Evolutionary conservation across 2,113 vertebrate genomes (phyloP).

Genomic region (Aramus guarauna): DNA sequence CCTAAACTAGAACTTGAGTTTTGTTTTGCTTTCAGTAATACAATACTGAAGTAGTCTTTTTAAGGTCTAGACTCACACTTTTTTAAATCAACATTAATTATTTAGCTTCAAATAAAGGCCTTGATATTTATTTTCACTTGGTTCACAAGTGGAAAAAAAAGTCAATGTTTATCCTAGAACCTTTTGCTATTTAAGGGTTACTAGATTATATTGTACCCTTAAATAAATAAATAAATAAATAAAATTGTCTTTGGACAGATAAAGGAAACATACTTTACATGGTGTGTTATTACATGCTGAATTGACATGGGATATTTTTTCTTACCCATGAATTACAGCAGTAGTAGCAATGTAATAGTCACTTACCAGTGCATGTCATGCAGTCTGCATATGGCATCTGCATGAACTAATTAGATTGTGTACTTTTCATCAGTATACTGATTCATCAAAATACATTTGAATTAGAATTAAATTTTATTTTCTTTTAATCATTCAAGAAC

Average conservation of each 20-base stretch:
- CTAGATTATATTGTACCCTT: background rate
- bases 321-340: background rate
- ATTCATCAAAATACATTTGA: background rate
- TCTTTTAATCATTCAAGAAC: background rate
- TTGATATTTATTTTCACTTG: background rate
- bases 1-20: background rate
- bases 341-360: background rate
- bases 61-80: background rate
- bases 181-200: background rate
- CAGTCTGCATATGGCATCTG: background rate
- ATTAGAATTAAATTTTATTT: background rate
- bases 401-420: background rate
- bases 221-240: no score
- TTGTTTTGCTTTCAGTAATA: background rate
- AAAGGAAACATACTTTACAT: background rate
- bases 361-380: background rate
- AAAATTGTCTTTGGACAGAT: background rate
- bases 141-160: background rate
- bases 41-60: background rate
- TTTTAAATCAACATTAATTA: background rate
- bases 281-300: background rate
- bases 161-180: background rate
- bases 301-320: background rate
- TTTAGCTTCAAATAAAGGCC: background rate
- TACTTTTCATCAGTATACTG: background rate